A percentile compares a stretch with the other conserved stretches of the same genome.
Conservation (phyloP, 2,797 vertebrate genomes). For the Sus cebifrons region DNA sequence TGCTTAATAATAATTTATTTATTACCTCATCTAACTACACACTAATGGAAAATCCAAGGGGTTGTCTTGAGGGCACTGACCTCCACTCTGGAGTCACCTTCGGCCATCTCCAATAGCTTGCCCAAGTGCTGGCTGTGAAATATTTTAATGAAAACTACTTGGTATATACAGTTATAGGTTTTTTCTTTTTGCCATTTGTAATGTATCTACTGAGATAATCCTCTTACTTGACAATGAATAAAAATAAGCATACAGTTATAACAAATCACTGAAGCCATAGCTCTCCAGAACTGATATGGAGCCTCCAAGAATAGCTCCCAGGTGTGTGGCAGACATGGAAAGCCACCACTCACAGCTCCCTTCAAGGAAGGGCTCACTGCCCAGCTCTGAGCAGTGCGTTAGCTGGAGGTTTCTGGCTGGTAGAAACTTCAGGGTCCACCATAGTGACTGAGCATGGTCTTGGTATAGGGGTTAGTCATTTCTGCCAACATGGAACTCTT, state of each 20-base stretch:
- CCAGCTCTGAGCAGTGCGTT: rapidly evolving
- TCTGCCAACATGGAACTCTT: not conserved
- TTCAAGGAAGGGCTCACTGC: not conserved
- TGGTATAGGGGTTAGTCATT: rapidly evolving
- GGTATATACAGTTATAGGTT: no score
- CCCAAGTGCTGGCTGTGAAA: slow-evolving; percentile 34
- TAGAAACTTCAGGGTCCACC: not conserved
- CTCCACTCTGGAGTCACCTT: slow-evolving; percentile 72
- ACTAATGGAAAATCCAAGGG: slow-evolving; percentile 82
- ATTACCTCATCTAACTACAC: slow-evolving; percentile 78
- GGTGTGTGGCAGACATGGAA: not conserved
- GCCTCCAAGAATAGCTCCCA: no score
- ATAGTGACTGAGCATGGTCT: rapidly evolving
- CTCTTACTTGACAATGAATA: not conserved
- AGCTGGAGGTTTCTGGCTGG: no score
- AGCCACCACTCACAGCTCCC: rapidly evolving
- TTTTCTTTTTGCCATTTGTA: not conserved
- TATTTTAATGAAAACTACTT: slow-evolving; percentile 66
- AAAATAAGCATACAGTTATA: not conserved
- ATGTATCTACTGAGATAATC: not conserved
- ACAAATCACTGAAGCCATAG: not conserved
- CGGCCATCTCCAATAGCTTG: slow-evolving; percentile 61
- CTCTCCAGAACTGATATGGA: not conserved
- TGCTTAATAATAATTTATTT: slow-evolving; percentile 86
- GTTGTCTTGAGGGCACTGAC: slow-evolving; percentile 73